Evolutionary conservation across 1,140 invertebrate genomes (phyloP), one percentile per base, ranked within the genome.

Genomic region (Saccostrea echinata): DNA sequence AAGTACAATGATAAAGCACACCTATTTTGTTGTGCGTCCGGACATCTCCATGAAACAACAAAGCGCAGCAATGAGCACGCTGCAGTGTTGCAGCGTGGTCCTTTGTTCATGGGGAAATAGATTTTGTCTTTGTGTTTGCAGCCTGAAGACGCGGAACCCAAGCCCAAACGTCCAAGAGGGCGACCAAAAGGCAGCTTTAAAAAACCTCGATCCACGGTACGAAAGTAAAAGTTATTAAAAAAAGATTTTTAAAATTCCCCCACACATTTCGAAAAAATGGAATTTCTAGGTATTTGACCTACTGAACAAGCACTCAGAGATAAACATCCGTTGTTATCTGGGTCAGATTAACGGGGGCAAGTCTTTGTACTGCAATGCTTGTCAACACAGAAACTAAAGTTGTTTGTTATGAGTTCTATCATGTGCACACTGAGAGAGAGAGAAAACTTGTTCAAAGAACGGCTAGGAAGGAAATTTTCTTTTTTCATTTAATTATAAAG

Each of bases 241-340:
- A 1, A 18, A 2, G 27, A 12, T 71, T 33, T 76, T 33, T 3
- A 33, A 76, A 76, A 16, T 27, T 76, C 11, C 27, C 30, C 68
- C 24, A 76, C 24, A 27, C 16, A 76, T 76, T 76, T 76, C 16
- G 24, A 76, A 76, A 33, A 33, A 33, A 12, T 27, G 30, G 68
- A 27, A 30, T 76, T 76, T 76, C 68, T 76, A 30, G 68, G 68
- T 76, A 76, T 76, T 30, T 76, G 68, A 76, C 68, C 68, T 33
- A 76, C 27, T 76, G 68, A 76, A 76, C 12, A 76, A 30, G 68
- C 68, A 76, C 68, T 76, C 27, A 16, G 68, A 33, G 68, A 76
- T 76, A 76, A 76, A 76, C 68, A 76, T 76, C 68, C 68, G 68
- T 33, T 76, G 27, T 33, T 35, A 76, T 76, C 68, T 76, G 68